These are phyloP conservation scores for Dromius quadrimaculatus DNA, from an alignment of 2,888 invertebrate genomes.

Conservation along the genomic window DNA sequence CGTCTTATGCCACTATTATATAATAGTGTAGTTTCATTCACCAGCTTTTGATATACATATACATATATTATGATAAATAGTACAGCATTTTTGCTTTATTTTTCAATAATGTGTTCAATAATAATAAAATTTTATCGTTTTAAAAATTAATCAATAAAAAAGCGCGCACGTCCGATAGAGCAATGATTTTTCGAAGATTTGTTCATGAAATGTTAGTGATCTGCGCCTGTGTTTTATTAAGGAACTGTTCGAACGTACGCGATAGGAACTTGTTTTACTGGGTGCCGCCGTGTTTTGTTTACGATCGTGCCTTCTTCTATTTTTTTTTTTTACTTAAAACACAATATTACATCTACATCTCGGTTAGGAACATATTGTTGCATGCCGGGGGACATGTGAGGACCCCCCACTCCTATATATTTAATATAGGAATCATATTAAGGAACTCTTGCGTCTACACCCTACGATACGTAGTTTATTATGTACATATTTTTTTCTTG, in stretches of 20 bases:
- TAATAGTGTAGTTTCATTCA: conserved; percentile 53
- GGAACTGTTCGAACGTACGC: conserved; percentile 61
- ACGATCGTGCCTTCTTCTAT: conserved; percentile 26
- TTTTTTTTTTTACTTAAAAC: conserved; percentile 43
- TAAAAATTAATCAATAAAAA: conserved; percentile 66
- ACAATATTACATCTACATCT: conserved; percentile 63
- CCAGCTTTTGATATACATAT: conserved; percentile 67
- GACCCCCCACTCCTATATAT: conserved; percentile 44
- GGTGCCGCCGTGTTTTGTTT: conserved; percentile 60
- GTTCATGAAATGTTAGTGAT: conserved; percentile 20
- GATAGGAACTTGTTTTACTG: conserved; percentile 69
- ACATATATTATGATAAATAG: conserved; percentile 67
- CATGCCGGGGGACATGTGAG: conserved; percentile 43
- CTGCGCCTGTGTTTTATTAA: conserved; percentile 36
- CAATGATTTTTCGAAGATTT: neutral
- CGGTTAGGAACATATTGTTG: conserved; percentile 65
- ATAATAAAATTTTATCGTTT: conserved; percentile 62
- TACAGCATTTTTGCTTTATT: conserved; percentile 64
- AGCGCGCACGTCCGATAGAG: conserved; percentile 62
- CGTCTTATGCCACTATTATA: conserved; percentile 46
- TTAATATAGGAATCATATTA: conserved; percentile 52
- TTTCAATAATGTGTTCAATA: conserved; percentile 67
- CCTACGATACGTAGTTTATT: conserved; percentile 51
- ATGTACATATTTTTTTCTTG: conserved; percentile 12
- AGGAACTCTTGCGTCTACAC: conserved; percentile 51